phyloP scores from a whole-genome alignment of 1,140 invertebrate genomes.

The Phymorhynchus buccinoides region DNA sequence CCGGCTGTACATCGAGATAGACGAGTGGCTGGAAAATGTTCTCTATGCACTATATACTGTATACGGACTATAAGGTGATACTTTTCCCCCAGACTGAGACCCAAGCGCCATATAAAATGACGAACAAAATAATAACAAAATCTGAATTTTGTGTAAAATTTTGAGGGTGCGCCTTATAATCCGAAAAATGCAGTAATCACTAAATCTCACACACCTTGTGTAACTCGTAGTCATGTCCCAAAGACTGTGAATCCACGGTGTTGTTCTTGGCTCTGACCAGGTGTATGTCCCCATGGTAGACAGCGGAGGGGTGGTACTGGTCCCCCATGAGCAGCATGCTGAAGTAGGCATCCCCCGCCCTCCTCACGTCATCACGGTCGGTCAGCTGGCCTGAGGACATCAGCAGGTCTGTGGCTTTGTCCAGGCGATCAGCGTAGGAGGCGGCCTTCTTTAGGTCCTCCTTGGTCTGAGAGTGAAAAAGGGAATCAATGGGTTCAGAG shows the following conservation, averaged over 20 bases:
- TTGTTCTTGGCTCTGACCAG: slow-evolving; percentile 46
- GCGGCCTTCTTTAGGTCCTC: slow-evolving; percentile 43
- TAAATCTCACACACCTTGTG: no score
- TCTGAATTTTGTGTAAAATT: no score
- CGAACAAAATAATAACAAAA: no score
- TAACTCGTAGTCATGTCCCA: slow-evolving; percentile 55
- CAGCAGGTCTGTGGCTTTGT: slow-evolving; percentile 44
- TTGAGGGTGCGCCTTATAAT: no score
- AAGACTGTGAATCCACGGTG: slow-evolving; percentile 35
- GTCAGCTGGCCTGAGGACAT: slow-evolving; percentile 42
- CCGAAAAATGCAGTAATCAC: no score
- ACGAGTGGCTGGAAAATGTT: no score
- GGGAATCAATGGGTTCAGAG: background rate
- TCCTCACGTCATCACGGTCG: slow-evolving; percentile 39
- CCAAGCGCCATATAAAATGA: no score
- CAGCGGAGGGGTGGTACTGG: slow-evolving; percentile 45
- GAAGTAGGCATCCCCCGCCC: slow-evolving; percentile 49
- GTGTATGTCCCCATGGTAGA: slow-evolving; percentile 40
- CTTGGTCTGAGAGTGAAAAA: slow-evolving; percentile 43
- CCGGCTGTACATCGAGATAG: no score
- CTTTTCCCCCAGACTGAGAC: no score
- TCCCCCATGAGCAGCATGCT: slow-evolving; percentile 54
- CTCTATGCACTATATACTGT: no score
- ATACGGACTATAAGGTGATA: no score
- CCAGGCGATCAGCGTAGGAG: slow-evolving; percentile 47